A percentile compares a stretch with the other conserved stretches of the same genome.
Evolutionary conservation across 2,888 invertebrate genomes (phyloP).

Genomic region (Metallyticus violacea): DNA sequence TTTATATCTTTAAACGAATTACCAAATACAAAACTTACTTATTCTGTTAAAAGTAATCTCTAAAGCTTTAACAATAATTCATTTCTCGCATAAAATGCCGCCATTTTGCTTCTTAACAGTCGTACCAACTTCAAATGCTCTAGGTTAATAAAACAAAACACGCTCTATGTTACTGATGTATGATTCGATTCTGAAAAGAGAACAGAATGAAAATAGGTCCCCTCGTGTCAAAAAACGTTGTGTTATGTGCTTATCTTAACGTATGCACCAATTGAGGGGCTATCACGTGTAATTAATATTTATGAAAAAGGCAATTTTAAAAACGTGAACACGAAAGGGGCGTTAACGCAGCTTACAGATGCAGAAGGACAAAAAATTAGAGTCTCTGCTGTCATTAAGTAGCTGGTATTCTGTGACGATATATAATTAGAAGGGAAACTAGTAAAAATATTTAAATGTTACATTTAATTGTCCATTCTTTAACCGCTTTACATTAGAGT

Average conservation of each 20-base stretch:
- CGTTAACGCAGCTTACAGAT: neutral
- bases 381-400: neutral
- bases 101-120: too few species aligned
- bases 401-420: neutral
- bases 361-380: neutral
- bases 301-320: neutral
- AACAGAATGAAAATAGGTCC: neutral
- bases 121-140: too few species aligned
- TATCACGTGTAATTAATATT: neutral
- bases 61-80: too few species aligned
- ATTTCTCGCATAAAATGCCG: too few species aligned
- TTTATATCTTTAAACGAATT: too few species aligned
- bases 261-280: neutral
- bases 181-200: neutral
- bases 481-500: neutral
- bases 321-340: neutral
- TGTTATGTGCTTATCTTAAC: neutral
- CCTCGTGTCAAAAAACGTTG: neutral
- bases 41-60: too few species aligned
- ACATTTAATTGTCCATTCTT: neutral
- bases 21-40: too few species aligned
- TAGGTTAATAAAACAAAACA: neutral
- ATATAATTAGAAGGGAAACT: neutral
- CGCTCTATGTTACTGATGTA: neutral
- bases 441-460: neutral